These are phyloP conservation scores for Drosophila arizonae DNA, from an alignment of 1,140 invertebrate species.

Conservation along the genomic window DNA sequence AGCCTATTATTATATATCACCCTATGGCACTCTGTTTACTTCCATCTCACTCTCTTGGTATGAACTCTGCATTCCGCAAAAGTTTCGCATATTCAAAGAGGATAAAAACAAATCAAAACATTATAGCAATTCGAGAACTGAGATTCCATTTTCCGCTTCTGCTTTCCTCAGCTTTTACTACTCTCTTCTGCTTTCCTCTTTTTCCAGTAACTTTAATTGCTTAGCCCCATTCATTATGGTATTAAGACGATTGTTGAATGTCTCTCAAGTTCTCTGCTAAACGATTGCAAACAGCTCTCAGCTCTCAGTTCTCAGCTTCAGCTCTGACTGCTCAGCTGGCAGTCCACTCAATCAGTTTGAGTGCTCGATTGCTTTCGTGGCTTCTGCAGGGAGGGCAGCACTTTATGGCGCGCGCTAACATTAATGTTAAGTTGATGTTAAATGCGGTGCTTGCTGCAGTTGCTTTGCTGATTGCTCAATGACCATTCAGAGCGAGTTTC, in stretches of 20 bases:
- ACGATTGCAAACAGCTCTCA: constrained; percentile 15
- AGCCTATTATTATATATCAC: too few relatives aligned
- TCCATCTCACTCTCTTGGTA: too few relatives aligned
- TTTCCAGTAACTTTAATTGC: background rate
- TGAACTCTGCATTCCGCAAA: too few relatives aligned
- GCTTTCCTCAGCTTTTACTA: too few relatives aligned
- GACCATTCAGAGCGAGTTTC: constrained; percentile 33
- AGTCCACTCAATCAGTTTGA: constrained; percentile 28
- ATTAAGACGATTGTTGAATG: constrained; percentile 9
- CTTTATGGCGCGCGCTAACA: constrained; percentile 8
- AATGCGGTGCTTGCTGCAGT: constrained; percentile 18
- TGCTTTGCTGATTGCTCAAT: constrained; percentile 51
- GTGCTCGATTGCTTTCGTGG: constrained; percentile 10
- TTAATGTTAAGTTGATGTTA: constrained; percentile 32
- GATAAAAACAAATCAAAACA: too few relatives aligned
- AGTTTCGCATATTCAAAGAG: too few relatives aligned
- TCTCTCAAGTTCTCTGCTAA: constrained; percentile 1
- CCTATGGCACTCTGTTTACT: too few relatives aligned
- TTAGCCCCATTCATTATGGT: background rate
- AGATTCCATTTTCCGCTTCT: too few relatives aligned
- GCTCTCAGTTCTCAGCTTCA: background rate
- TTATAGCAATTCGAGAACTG: too few relatives aligned
- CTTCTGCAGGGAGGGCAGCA: background rate
- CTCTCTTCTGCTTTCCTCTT: too few relatives aligned
- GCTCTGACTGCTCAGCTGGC: constrained; percentile 16